phyloP scores from a whole-genome alignment of 2,888 invertebrate genomes.

The Limulus polyphemus region DNA sequence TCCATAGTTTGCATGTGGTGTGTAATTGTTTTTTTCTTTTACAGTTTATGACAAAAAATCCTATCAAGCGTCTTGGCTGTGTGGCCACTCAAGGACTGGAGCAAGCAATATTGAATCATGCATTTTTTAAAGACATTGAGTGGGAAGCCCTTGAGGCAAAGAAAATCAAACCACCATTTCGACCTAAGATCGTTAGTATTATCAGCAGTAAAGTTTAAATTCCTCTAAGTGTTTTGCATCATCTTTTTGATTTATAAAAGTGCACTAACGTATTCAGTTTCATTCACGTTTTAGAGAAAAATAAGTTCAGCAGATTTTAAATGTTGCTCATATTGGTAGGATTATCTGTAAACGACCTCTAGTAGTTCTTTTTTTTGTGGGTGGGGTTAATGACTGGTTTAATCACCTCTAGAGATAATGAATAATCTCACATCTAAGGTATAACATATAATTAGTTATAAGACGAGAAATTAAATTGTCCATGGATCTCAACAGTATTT shows the following conservation, averaged over 20 bases:
- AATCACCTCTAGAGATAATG: too few species aligned
- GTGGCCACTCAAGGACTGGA: constrained; percentile 56
- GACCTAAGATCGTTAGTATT: constrained; percentile 82
- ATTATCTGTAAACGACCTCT: too few species aligned
- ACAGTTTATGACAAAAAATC: constrained; percentile 96
- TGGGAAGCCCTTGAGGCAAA: constrained; percentile 88
- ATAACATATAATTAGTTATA: too few species aligned
- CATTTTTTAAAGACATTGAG: constrained; percentile 83
- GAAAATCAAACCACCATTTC: constrained; percentile 90
- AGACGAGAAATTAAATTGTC: too few species aligned
- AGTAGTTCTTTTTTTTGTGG: too few species aligned
- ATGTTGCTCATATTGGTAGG: too few species aligned
- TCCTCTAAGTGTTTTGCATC: too few species aligned
- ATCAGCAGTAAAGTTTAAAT: background rate
- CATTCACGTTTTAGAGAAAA: background rate
- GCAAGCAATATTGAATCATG: constrained; percentile 75
- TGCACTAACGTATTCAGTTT: background rate
- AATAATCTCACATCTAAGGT: too few species aligned
- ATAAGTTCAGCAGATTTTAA: too few species aligned
- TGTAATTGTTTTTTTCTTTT: constrained; percentile 41
- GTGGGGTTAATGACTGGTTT: too few species aligned
- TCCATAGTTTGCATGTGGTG: too few species aligned
- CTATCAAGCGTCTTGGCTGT: constrained; percentile 85
- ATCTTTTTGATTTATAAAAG: background rate
- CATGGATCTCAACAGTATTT: background rate